A percentile compares a stretch with the other conserved stretches of the same genome.
Conservation (phyloP, 2,113 vertebrate species). For the Odontesthes bonariensis region DNA sequence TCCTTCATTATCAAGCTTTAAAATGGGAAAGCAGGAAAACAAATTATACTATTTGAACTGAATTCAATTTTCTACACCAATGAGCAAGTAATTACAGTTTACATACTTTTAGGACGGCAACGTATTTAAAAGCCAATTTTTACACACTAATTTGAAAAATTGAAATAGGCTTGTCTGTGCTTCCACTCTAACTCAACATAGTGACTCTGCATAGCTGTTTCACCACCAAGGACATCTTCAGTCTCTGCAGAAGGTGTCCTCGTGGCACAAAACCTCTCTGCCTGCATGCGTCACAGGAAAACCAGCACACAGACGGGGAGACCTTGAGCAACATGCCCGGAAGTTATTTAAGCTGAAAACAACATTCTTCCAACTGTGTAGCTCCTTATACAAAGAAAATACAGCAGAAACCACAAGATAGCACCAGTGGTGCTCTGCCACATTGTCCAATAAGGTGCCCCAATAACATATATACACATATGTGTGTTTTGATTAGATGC, state of each 20-base stretch:
- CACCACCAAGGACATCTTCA: not conserved
- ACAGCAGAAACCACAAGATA: not conserved
- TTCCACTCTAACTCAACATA: not conserved
- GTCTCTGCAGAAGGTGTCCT: conserved; percentile 11
- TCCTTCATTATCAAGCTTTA: not conserved
- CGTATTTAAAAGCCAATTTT: too few species aligned
- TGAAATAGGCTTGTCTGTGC: not conserved
- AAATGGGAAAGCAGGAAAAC: not conserved
- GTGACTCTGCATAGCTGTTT: conserved; percentile 4
- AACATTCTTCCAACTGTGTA: conserved; percentile 35
- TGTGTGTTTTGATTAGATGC: conserved; percentile 31
- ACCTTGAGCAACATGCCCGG: conserved; percentile 48
- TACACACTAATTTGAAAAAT: not conserved
- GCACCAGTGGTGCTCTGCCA: not conserved
- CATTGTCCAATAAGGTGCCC: too few species aligned
- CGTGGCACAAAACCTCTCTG: not conserved
- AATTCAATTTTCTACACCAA: too few species aligned
- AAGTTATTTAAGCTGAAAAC: conserved; percentile 55
- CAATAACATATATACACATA: too few species aligned
- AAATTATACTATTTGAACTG: not conserved
- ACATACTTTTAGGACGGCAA: too few species aligned
- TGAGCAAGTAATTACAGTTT: too few species aligned
- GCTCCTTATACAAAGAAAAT: too few species aligned
- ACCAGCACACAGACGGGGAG: conserved; percentile 20
- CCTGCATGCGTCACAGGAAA: conserved; percentile 28